Percentiles rank a stretch among this genome's conserved stretches.
phyloP scores from a whole-genome alignment of 2,888 invertebrate genomes.

The Stenoptilia bipunctidactyla region DNA sequence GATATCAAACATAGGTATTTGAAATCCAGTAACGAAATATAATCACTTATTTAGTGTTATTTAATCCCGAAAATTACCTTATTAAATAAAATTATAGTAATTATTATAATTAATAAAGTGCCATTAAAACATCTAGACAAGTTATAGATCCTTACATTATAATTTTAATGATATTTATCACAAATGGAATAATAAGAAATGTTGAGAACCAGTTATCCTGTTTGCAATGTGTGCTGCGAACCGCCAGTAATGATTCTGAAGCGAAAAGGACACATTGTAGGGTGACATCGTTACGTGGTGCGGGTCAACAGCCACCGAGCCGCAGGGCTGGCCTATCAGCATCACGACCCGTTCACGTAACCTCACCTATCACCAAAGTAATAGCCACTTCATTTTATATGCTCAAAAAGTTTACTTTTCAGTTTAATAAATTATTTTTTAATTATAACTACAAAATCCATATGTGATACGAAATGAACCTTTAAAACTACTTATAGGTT shows the following conservation, averaged over 20 bases:
- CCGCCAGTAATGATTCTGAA: slow-evolving; percentile 34
- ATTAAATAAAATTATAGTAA: slow-evolving; percentile 1
- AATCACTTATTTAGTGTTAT: no score
- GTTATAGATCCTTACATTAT: neutral
- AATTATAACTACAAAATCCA: slow-evolving; percentile 43
- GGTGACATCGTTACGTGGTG: no score
- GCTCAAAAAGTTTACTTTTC: slow-evolving; percentile 51
- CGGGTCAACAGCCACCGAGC: no score
- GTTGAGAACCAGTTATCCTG: slow-evolving; percentile 39
- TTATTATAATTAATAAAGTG: neutral
- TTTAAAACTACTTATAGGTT: slow-evolving; percentile 42
- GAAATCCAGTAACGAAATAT: no score
- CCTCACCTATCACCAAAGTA: slow-evolving; percentile 66
- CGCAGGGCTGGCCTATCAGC: no score
- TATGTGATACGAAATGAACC: slow-evolving; percentile 42
- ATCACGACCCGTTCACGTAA: no score
- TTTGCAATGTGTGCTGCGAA: slow-evolving; percentile 29
- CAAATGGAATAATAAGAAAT: slow-evolving; percentile 8
- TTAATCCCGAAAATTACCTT: neutral
- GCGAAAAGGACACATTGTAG: no score
- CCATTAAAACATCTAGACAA: neutral
- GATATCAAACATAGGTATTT: no score
- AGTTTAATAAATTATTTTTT: slow-evolving; percentile 43
- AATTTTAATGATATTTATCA: neutral
- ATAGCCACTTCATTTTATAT: slow-evolving; percentile 58